Percentiles rank a stretch among this genome's conserved stretches.
Evolutionary conservation across 2,797 vertebrate species (phyloP).

Genomic region (Catamblyrhynchus diadema): DNA sequence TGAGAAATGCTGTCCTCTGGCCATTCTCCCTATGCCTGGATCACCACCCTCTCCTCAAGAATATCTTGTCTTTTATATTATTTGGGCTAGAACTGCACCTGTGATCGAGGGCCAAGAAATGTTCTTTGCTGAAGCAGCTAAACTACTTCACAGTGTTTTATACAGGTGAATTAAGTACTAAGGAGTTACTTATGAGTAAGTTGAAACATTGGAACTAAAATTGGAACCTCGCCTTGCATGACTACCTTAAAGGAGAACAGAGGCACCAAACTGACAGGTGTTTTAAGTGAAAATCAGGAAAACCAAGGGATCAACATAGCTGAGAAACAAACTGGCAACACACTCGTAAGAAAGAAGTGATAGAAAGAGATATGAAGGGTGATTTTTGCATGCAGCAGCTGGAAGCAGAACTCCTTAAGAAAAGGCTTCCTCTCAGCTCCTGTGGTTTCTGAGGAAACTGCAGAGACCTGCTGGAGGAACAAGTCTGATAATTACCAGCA

Average conservation of each 20-base stretch:
- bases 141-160: neutral
- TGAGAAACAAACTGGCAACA: neutral
- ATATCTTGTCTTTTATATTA: neutral
- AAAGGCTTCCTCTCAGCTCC: neutral
- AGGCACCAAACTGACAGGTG: neutral
- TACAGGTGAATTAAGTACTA: neutral
- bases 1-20: neutral
- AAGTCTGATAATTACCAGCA: neutral
- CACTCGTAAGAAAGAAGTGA: neutral
- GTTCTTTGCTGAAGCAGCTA: neutral
- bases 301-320: neutral
- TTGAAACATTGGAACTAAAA: neutral
- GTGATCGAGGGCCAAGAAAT: neutral
- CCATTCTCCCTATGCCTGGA: neutral
- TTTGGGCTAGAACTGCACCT: neutral
- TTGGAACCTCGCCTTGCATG: neutral
- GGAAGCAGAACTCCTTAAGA: neutral
- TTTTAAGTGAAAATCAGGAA: neutral
- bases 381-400: neutral
- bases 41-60: neutral
- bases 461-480: neutral
- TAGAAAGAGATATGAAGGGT: neutral
- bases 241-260: neutral
- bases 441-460: neutral
- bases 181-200: neutral